A percentile compares a stretch with the other conserved stretches of the same genome.
phyloP scores from a whole-genome alignment of 2,113 vertebrate species.

The Falco punctatus region DNA sequence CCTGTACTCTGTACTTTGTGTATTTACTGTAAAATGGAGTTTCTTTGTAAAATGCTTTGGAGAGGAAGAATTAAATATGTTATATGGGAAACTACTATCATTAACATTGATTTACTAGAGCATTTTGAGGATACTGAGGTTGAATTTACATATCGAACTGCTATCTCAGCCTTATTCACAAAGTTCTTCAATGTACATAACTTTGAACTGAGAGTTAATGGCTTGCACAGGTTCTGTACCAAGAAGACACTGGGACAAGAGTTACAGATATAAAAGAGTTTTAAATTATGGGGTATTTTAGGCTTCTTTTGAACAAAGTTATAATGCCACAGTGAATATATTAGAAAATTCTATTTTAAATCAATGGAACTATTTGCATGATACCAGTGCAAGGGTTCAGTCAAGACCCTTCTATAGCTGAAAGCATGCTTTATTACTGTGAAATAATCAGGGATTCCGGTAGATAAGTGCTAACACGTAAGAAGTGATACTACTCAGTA shows the following conservation, averaged over 20 bases:
- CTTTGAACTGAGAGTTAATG: constrained; percentile 54
- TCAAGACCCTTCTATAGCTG: background rate
- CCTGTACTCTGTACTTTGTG: background rate
- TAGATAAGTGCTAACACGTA: background rate
- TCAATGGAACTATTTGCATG: constrained; percentile 45
- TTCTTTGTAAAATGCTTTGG: constrained; percentile 50
- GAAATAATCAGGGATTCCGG: constrained; percentile 3
- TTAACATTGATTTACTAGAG: constrained; percentile 46
- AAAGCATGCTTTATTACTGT: background rate
- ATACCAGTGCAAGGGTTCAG: constrained; percentile 24
- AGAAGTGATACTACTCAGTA: background rate
- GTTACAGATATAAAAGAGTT: constrained; percentile 19
- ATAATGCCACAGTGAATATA: constrained; percentile 16
- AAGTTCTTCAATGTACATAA: constrained; percentile 24
- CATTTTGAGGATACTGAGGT: constrained; percentile 37
- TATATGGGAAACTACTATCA: constrained; percentile 17
- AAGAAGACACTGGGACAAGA: constrained; percentile 1
- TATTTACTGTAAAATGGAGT: constrained; percentile 27
- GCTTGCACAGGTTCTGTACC: background rate
- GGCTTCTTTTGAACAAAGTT: constrained; percentile 27
- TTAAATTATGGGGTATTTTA: constrained; percentile 31
- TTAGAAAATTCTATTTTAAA: constrained; percentile 38
- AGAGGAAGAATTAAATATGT: constrained; percentile 24
- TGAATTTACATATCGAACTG: constrained; percentile 60
- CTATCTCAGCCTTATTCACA: constrained; percentile 52